phyloP scores from a whole-genome alignment of 2,888 invertebrate species.

The Euzetes globulus region DNA sequence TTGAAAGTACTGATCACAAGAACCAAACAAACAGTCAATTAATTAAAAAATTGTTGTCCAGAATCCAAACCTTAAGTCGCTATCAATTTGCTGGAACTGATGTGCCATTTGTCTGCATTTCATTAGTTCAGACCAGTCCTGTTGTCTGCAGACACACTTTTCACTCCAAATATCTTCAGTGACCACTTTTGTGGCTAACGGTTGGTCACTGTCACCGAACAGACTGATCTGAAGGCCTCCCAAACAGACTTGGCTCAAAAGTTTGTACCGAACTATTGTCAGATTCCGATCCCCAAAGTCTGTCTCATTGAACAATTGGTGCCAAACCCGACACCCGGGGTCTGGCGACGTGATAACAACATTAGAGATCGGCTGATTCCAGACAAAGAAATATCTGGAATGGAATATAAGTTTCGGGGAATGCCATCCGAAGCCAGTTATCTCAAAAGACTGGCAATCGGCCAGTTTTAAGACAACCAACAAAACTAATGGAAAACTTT shows the following conservation, averaged over 20 bases:
- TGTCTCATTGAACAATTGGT: conserved; percentile 33
- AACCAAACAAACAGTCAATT: not conserved
- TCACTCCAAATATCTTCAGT: conserved; percentile 9
- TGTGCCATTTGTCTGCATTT: not conserved
- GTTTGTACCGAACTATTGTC: conserved; percentile 29
- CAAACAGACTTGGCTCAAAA: not conserved
- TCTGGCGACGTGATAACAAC: not conserved
- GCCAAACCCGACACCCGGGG: conserved; percentile 27
- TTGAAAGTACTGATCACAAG: conserved; percentile 17
- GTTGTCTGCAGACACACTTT: conserved; percentile 21
- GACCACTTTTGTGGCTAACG: conserved; percentile 2
- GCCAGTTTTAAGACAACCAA: not conserved
- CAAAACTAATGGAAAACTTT: not conserved
- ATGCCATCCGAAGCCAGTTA: conserved; percentile 31
- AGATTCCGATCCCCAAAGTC: conserved; percentile 5
- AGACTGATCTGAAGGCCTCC: not conserved
- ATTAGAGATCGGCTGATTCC: not conserved
- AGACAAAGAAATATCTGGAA: conserved; percentile 33
- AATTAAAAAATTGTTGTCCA: not conserved
- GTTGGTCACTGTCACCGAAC: not conserved
- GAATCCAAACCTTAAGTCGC: conserved; percentile 14
- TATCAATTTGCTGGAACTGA: conserved; percentile 23
- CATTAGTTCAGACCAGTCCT: conserved; percentile 14
- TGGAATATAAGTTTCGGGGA: conserved; percentile 28
- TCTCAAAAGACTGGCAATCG: not conserved